These are phyloP conservation scores for Triplophysa bombifrons DNA, from an alignment of 2,797 vertebrate species.

Conservation along the genomic window DNA sequence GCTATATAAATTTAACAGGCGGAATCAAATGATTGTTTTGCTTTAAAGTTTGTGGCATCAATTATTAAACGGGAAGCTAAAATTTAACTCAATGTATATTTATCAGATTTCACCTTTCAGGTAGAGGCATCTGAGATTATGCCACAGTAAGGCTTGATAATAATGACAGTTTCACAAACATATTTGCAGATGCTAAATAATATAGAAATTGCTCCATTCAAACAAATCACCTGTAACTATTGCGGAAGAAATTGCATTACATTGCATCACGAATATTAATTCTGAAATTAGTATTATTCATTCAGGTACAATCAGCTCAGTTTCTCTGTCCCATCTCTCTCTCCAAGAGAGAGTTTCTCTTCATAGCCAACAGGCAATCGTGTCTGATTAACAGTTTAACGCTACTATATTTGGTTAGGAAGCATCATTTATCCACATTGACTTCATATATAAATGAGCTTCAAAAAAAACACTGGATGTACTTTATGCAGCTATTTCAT, in stretches of 20 bases:
- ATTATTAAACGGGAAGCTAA: not conserved
- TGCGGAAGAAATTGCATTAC: slow-evolving; percentile 11
- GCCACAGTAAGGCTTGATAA: not conserved
- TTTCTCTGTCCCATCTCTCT: slow-evolving; percentile 39
- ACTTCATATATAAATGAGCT: slow-evolving; percentile 58
- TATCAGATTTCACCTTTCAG: not conserved
- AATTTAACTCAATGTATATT: not conserved
- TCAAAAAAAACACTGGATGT: slow-evolving; percentile 36
- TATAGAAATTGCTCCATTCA: not conserved
- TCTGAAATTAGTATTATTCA: slow-evolving; percentile 46
- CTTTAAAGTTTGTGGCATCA: slow-evolving; percentile 16
- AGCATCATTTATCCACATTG: slow-evolving; percentile 56
- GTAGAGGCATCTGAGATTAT: not conserved
- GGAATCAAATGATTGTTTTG: slow-evolving; percentile 46
- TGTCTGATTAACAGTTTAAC: slow-evolving; percentile 70
- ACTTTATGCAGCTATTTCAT: not conserved
- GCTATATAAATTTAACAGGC: slow-evolving; percentile 72
- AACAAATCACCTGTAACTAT: slow-evolving; percentile 23
- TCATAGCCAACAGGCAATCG: slow-evolving; percentile 72
- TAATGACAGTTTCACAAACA: not conserved
- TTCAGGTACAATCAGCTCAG: slow-evolving; percentile 39
- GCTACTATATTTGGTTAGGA: slow-evolving; percentile 65
- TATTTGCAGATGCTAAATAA: slow-evolving; percentile 19
- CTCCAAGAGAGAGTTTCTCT: slow-evolving; percentile 34
- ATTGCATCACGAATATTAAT: slow-evolving; percentile 48